phyloP scores from a whole-genome alignment of 1,140 invertebrate species.

The Cotesia chilonis region DNA sequence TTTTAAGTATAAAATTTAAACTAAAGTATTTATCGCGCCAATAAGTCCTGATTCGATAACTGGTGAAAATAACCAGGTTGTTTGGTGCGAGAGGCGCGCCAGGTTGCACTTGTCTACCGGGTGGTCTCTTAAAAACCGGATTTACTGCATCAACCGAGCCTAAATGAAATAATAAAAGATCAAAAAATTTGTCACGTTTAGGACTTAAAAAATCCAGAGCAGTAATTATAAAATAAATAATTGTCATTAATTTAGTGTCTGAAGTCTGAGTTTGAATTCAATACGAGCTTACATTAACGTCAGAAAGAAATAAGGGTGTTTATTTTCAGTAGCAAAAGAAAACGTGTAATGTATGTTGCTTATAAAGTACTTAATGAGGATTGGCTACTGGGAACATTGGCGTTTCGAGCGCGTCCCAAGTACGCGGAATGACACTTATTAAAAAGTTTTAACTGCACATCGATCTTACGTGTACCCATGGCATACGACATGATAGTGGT shows the following conservation, averaged over 20 bases:
- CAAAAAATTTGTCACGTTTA: background rate
- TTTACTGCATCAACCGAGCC: background rate
- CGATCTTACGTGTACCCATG: slow-evolving; percentile 44
- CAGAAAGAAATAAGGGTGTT: background rate
- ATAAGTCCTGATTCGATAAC: slow-evolving; percentile 59
- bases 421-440: slow-evolving; percentile 49
- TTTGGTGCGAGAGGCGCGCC: slow-evolving; percentile 38
- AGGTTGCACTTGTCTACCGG: slow-evolving; percentile 46
- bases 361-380: slow-evolving; percentile 3
- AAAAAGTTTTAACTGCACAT: slow-evolving; percentile 48
- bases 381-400: background rate
- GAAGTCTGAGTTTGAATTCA: no score
- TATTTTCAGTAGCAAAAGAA: background rate
- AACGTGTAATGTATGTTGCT: background rate
- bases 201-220: background rate
- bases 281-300: background rate
- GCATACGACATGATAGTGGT: no score
- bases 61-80: slow-evolving; percentile 55
- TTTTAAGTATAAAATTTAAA: no score
- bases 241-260: no score
- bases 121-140: slow-evolving; percentile 40
- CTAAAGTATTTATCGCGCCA: slow-evolving; percentile 51
- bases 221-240: no score
- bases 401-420: background rate
- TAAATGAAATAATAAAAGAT: background rate